A percentile compares a stretch with the other conserved stretches of the same genome.
These are phyloP conservation scores for Sparus aurata DNA, from an alignment of 2,797 vertebrate genomes.

Conservation along the genomic window DNA sequence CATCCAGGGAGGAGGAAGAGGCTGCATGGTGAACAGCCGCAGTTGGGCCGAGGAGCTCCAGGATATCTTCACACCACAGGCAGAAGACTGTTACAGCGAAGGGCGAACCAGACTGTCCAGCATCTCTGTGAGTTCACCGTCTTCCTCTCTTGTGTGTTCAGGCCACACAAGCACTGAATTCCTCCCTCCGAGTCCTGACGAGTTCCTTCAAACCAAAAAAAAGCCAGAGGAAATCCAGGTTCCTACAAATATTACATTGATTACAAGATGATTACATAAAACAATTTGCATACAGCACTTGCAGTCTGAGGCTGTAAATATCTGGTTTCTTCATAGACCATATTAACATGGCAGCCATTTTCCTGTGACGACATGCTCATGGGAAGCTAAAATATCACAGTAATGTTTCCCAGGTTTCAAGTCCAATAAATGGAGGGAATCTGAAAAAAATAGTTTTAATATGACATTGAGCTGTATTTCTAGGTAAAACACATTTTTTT, in stretches of 20 bases:
- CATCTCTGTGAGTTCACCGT: slow-evolving; percentile 70
- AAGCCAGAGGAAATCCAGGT: background rate
- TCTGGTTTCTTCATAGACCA: background rate
- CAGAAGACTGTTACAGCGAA: slow-evolving; percentile 48
- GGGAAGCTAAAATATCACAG: too few species aligned
- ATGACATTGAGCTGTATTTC: too few species aligned
- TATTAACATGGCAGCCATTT: too few species aligned
- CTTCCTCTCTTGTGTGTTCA: slow-evolving; percentile 11
- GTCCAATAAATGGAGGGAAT: too few species aligned
- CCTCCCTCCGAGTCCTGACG: background rate
- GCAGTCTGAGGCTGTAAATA: background rate
- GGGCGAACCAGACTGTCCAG: slow-evolving; percentile 59
- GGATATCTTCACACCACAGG: slow-evolving; percentile 59
- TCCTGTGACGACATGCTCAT: too few species aligned
- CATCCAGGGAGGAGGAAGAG: slow-evolving; percentile 20
- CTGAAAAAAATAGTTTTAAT: too few species aligned
- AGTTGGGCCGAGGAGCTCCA: slow-evolving; percentile 78
- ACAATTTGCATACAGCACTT: background rate
- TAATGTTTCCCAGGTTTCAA: too few species aligned
- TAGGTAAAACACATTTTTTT: too few species aligned
- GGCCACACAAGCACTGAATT: slow-evolving; percentile 18
- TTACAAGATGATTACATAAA: background rate
- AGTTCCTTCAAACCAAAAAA: background rate
- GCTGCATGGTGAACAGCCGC: slow-evolving; percentile 69
- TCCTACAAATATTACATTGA: background rate